Conservation (phyloP, 2,888 invertebrate genomes). For the Agelastica alni region DNA sequence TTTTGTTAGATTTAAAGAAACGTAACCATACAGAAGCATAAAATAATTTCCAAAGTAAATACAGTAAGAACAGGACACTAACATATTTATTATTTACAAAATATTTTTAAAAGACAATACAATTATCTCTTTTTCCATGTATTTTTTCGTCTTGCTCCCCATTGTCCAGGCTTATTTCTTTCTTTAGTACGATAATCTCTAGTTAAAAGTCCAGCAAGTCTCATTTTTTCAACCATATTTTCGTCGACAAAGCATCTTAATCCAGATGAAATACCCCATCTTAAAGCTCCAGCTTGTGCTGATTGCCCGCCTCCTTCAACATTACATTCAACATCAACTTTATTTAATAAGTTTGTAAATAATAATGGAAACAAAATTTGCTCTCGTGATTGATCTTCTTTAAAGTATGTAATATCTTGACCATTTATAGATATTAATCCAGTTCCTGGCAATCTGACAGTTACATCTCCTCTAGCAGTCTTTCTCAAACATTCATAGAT, state of each 20-base stretch:
- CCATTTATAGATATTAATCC: conserved; percentile 85
- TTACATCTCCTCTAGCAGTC: conserved; percentile 75
- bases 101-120: too few relatives aligned
- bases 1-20: too few relatives aligned
- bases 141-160: conserved; percentile 84
- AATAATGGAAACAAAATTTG: conserved; percentile 86
- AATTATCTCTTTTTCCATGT: conserved; percentile 90
- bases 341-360: conserved; percentile 73
- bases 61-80: too few relatives aligned
- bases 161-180: conserved; percentile 92
- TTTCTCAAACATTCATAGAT: conserved; percentile 76
- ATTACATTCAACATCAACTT: conserved; percentile 83
- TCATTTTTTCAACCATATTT: conserved; percentile 80
- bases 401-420: conserved; percentile 76
- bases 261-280: conserved; percentile 85
- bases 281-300: conserved; percentile 86
- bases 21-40: too few relatives aligned
- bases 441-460: conserved; percentile 78
- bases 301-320: conserved; percentile 74
- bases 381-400: conserved; percentile 70
- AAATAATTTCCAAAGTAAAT: too few relatives aligned
- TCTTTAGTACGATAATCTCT: conserved; percentile 78
- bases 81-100: too few relatives aligned
- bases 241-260: conserved; percentile 81
- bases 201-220: conserved; percentile 88